These are phyloP conservation scores for Tragelaphus scriptus DNA, from an alignment of 2,113 vertebrate species.

Conservation along the genomic window DNA sequence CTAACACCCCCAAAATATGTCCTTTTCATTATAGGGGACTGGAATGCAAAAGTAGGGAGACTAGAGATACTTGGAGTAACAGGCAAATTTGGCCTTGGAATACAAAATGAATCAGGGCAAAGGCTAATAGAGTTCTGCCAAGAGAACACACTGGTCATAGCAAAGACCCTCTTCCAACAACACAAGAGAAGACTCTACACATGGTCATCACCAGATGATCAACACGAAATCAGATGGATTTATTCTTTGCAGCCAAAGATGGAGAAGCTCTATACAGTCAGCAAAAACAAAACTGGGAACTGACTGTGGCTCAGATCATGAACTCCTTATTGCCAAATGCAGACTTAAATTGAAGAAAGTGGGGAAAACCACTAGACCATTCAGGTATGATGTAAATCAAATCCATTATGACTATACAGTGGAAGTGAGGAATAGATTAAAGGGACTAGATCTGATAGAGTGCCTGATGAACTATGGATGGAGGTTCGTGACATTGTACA, in stretches of 20 bases:
- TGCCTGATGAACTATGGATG: not conserved
- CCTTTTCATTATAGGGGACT: not conserved
- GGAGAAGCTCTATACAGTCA: not conserved
- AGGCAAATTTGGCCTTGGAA: not conserved
- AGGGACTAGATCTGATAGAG: not conserved
- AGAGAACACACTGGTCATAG: fast-evolving
- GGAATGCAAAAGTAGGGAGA: not conserved
- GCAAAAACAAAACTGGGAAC: not conserved
- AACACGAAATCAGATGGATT: not conserved
- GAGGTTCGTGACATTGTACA: not conserved
- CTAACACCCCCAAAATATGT: not conserved
- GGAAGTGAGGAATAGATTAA: not conserved
- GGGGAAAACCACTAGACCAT: not conserved
- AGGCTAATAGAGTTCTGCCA: not conserved
- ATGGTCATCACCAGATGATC: not conserved
- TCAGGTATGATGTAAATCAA: not conserved
- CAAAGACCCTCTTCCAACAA: not conserved
- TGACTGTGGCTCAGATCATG: not conserved
- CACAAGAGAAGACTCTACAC: not conserved
- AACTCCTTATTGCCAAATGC: not conserved
- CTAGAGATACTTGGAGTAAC: not conserved
- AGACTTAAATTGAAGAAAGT: not conserved
- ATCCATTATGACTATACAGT: not conserved
- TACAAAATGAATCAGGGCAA: not conserved
- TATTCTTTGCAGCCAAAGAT: not conserved